These are phyloP conservation scores for Oscheius myriophilus DNA, from an alignment of 2,888 invertebrate genomes.

Conservation along the genomic window DNA sequence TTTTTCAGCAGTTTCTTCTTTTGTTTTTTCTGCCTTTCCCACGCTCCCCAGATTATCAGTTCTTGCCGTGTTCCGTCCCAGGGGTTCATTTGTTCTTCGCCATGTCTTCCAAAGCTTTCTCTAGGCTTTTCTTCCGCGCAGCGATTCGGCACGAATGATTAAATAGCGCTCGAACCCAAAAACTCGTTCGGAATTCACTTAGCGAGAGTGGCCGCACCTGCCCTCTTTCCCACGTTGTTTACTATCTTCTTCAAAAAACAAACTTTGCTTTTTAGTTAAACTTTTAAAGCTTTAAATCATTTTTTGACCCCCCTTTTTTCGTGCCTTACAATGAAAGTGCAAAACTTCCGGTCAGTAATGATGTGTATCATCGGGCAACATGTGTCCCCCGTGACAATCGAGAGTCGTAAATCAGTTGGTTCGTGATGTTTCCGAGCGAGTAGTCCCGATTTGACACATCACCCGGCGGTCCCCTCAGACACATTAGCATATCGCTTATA, in stretches of 20 bases:
- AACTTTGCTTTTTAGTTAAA: too few relatives aligned
- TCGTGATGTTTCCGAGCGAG: constrained; percentile 28
- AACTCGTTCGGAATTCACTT: constrained; percentile 30
- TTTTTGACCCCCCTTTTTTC: too few relatives aligned
- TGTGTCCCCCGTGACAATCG: constrained; percentile 30
- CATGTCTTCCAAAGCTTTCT: constrained; percentile 9
- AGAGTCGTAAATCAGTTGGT: constrained; percentile 28
- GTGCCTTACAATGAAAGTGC: not conserved
- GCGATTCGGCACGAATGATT: constrained; percentile 4
- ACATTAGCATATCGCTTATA: constrained; percentile 33
- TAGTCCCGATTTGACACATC: constrained; percentile 24
- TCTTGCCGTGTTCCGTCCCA: constrained; percentile 1
- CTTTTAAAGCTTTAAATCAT: too few relatives aligned
- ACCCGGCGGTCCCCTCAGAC: constrained; percentile 22
- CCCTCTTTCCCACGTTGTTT: constrained; percentile 26
- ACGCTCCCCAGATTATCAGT: too few relatives aligned
- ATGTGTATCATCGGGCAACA: not conserved
- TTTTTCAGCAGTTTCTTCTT: too few relatives aligned
- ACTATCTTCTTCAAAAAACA: too few relatives aligned
- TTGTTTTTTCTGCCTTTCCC: too few relatives aligned
- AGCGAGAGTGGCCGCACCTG: constrained; percentile 25
- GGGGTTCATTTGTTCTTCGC: constrained; percentile 20
- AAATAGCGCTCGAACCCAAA: constrained; percentile 11
- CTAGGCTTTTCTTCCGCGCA: not conserved
- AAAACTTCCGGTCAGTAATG: constrained; percentile 18